Evolutionary conservation across 2,113 vertebrate species (phyloP), one percentile per base, ranked within the genome.

Genomic region (Petrocephalus microphthalmus): DNA sequence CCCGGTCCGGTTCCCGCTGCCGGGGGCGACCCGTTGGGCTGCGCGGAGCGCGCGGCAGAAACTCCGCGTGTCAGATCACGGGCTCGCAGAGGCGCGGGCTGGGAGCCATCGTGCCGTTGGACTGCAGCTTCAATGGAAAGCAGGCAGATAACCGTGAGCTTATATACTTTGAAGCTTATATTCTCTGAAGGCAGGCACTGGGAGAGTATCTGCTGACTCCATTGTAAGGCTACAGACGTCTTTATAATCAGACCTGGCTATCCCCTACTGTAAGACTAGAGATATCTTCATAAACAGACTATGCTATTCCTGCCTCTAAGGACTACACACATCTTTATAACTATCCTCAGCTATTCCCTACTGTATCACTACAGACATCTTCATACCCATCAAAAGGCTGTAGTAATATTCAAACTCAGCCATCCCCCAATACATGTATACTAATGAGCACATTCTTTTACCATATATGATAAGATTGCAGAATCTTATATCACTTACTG

Each of bases 91-190:
- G 22, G 49, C 49, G 20, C n/a, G 25, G 20, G 25, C 22, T 5
- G 22, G 45, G 19, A 51, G 45, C 42, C 42, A 49, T 84, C 15
- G 45, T 49, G 49, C 82, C 52, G 8, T 51, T 52, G 49, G 22
- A 15, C 82, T 25, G 2, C 45, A n/a, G n/a, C 82, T 52, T 84
- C 22, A 84, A 25, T 84, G 45, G 71, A 78, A 37, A 42, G 33
- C 33, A 78, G 71, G 5, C 33, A 78, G 71, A 78, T 37, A 78
- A 42, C 29, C 71, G 33, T 78, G 17, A 78, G 71, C 71, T 78
- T 78, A 78, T 78, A 78, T 78, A 78, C 71, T 78, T 78, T 78
- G 71, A 78, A 78, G 71, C 71, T 78, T 78, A 78, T 78, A 78
- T 42, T 78, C 71, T 78, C 33, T 78, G 71, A 78, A 78, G 71